Base-by-base conservation (phyloP, 1,140 invertebrate species). In the Drosophila asahinai region DNA sequence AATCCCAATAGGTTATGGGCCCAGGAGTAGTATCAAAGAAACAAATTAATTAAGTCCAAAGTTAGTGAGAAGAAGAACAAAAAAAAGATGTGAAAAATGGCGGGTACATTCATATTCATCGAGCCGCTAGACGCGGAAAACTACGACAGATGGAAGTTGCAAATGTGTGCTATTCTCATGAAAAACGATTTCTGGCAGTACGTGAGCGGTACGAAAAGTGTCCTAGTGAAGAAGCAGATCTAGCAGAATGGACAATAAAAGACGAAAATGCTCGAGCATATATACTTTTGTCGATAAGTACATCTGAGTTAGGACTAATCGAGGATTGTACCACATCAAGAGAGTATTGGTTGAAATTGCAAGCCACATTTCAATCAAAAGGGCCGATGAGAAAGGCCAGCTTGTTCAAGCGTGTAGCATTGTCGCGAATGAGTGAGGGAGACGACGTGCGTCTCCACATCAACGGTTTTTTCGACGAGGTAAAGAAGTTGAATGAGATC, bases 121-220 rank as follows among this genome's bases (percentile, higher is more conserved):
- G 9, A n/a, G 5, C 14, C 19, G 54, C 14, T n/a, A 57, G 22
- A 25, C 33, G 33, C 19, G 14, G 55, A 58, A 12, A 59, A 43
- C 11, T 59, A 43, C 11, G 55, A 57, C 8, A 58, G 15, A 25
- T 40, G 22, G 38, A 58, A 58, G 9, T 27, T 42, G 22, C 38
- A 58, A 42, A 42, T 42, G 22, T 27, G 38, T 43, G 38, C 38
- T 17, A 43, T 42, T 4, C 38, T 58, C 4, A 38, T 42, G n/a
- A 45, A 60, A 30, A 60, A 60, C 25, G n/a, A 59, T 43, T 30
- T 59, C n/a, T 19, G 25, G 25, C 22, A 7, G 22, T 43, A 43
- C 12, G 40, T 43, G 0, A 58, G 27, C 6, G 54, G 36, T 15
- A 9, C 9, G 5, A 22, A n/a, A 9, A 40, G 30, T 40, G 19